phyloP scores from a whole-genome alignment of 2,797 vertebrate genomes.

The Coilia nasus region DNA sequence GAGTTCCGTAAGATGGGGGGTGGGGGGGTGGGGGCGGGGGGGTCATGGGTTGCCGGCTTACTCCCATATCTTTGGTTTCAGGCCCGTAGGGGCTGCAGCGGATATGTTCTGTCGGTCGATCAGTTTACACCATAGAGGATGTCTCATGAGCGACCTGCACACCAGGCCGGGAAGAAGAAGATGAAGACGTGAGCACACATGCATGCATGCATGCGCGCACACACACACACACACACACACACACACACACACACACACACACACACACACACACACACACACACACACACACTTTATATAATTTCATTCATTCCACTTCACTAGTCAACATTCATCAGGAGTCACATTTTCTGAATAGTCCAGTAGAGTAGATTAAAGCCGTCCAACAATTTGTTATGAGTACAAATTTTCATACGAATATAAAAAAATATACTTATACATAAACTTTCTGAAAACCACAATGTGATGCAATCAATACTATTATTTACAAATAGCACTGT shows the following conservation, averaged over 20 bases:
- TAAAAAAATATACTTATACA: too few species aligned
- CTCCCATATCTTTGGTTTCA: conserved; percentile 70
- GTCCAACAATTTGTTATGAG: too few species aligned
- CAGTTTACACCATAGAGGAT: conserved; percentile 9
- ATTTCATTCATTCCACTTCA: too few species aligned
- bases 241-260: neutral
- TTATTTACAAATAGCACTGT: neutral
- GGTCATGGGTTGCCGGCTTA: conserved; percentile 64
- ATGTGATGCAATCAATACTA: neutral
- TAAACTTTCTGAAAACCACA: neutral
- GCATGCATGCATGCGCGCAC: neutral
- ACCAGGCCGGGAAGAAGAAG: neutral
- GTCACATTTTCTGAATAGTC: too few species aligned
- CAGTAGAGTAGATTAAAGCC: too few species aligned
- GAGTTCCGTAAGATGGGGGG: conserved; percentile 63
- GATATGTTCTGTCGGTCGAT: conserved; percentile 28
- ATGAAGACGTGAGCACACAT: neutral
- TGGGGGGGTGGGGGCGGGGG: conserved; percentile 58
- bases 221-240: conserved; percentile 14
- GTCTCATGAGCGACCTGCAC: neutral
- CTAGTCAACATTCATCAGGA: too few species aligned
- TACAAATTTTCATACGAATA: too few species aligned
- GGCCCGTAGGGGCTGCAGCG: conserved; percentile 43
- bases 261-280: neutral
- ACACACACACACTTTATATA: neutral